Evolutionary conservation across 2,888 invertebrate species (phyloP).

Genomic region (Pandemis heparana): DNA sequence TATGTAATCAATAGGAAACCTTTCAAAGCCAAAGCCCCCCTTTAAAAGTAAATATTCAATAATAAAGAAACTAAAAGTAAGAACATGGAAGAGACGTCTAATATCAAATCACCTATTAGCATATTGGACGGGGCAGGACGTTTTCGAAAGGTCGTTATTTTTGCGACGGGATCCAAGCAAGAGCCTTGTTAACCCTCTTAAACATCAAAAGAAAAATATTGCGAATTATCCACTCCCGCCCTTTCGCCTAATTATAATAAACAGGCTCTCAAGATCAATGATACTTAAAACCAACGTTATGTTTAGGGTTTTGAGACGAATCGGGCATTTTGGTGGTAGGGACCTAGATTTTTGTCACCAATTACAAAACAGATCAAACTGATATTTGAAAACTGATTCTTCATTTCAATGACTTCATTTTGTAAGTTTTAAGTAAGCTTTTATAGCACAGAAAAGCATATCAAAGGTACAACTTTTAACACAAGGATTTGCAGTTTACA

Average conservation of each 20-base stretch:
- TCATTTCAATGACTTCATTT: no score
- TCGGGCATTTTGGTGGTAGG: no score
- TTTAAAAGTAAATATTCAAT: neutral
- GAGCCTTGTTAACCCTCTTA: conserved; percentile 41
- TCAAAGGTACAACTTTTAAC: no score
- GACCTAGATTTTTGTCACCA: no score
- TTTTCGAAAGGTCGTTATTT: conserved; percentile 37
- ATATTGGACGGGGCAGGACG: conserved; percentile 24
- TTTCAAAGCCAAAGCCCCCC: neutral
- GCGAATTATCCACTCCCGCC: conserved; percentile 34
- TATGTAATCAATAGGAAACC: neutral
- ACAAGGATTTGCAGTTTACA: no score
- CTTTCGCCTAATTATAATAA: conserved; percentile 36
- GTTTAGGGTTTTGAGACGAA: neutral
- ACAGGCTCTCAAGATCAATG: conserved; percentile 20
- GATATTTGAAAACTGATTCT: no score
- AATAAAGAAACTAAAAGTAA: neutral
- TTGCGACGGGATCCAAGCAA: conserved; percentile 28
- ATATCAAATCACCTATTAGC: conserved; percentile 33
- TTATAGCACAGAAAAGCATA: no score
- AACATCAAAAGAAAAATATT: conserved; percentile 41
- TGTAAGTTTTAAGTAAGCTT: no score
- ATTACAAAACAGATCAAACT: no score
- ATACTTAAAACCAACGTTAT: conserved; percentile 1
- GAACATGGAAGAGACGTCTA: conserved; percentile 1